A percentile compares a stretch with the other conserved stretches of the same genome.
phyloP scores from a whole-genome alignment of 2,113 vertebrate genomes.

The Eulemur macaco region DNA sequence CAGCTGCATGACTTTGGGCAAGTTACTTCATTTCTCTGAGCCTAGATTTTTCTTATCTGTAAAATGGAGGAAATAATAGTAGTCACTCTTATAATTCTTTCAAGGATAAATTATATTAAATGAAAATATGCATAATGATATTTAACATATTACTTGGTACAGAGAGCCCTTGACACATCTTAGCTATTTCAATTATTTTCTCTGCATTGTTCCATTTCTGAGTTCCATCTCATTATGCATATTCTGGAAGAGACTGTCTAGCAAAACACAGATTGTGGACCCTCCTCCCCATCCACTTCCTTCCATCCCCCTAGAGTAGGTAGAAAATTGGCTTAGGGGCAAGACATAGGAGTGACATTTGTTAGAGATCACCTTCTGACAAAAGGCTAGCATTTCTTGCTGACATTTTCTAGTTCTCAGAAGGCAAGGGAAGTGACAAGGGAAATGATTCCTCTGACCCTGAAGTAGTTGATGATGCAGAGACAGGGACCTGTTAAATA shows the following conservation, averaged over 20 bases:
- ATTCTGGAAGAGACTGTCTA: not conserved
- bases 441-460: not conserved
- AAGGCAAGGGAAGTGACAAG: not conserved
- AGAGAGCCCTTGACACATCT: not conserved
- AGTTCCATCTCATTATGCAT: not conserved
- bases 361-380: not conserved
- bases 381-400: not conserved
- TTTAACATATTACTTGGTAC: not conserved
- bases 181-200: not conserved
- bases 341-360: not conserved
- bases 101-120: not conserved
- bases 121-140: not conserved
- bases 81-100: not conserved
- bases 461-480: not conserved
- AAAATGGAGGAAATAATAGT: not conserved
- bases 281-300: too few relatives aligned
- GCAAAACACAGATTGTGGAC: not conserved
- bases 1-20: not conserved
- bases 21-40: not conserved
- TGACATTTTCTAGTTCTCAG: not conserved
- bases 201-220: not conserved
- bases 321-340: not conserved
- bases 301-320: too few relatives aligned
- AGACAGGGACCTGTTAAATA: not conserved
- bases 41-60: not conserved